Evolutionary conservation across 2,888 invertebrate genomes (phyloP).

Genomic region (Celastrina argiolus): DNA sequence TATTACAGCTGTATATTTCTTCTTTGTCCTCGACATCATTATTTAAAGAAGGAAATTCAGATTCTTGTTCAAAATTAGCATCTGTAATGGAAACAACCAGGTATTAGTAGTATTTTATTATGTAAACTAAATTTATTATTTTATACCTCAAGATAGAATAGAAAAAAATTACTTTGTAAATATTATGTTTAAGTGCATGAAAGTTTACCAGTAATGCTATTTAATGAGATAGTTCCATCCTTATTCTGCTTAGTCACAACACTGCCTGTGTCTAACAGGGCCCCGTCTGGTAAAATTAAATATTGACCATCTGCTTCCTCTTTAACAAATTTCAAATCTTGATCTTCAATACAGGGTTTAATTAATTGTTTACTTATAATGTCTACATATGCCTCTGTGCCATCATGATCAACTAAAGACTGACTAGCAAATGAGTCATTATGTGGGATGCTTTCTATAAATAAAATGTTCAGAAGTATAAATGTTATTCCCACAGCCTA

Average conservation of each 20-base stretch:
- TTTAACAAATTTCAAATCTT: slow-evolving; percentile 54
- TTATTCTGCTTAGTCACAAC: slow-evolving; percentile 63
- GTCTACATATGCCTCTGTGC: slow-evolving; percentile 54
- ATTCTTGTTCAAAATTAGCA: slow-evolving; percentile 41
- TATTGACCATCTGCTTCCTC: slow-evolving; percentile 52
- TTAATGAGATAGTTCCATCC: slow-evolving; percentile 66
- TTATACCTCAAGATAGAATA: too few relatives aligned
- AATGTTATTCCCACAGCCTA: too few relatives aligned
- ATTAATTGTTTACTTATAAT: slow-evolving; percentile 45
- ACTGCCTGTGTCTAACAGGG: slow-evolving; percentile 38
- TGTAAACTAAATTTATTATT: too few relatives aligned
- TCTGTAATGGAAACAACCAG: slow-evolving; percentile 41
- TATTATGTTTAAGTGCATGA: slow-evolving; percentile 22
- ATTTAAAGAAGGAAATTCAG: slow-evolving; percentile 35
- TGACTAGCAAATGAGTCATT: background rate
- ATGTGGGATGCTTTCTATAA: background rate
- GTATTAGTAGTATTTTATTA: too few relatives aligned
- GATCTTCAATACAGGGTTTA: slow-evolving; percentile 48
- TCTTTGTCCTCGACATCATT: slow-evolving; percentile 43
- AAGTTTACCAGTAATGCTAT: slow-evolving; percentile 50
- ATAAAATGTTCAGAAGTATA: background rate
- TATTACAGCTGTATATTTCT: slow-evolving; percentile 80
- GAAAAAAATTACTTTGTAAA: too few relatives aligned
- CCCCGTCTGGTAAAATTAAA: slow-evolving; percentile 50
- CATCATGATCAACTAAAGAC: slow-evolving; percentile 4